phyloP scores from a whole-genome alignment of 1,140 invertebrate species.

The Lethocerus indicus region DNA sequence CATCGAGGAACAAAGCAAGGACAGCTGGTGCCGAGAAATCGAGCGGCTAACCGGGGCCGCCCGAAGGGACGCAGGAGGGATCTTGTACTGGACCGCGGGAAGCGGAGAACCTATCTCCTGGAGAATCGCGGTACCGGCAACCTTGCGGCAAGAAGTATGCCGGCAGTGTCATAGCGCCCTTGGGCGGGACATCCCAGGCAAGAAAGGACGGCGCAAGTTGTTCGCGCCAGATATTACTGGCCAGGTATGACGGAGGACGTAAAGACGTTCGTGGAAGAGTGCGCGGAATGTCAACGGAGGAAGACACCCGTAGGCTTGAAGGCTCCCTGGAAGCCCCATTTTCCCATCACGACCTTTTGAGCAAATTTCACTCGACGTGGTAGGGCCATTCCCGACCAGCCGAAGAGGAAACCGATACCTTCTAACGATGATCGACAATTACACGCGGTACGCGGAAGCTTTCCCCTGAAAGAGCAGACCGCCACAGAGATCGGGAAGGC shows the following conservation, averaged over 20 bases:
- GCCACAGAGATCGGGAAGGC: slow-evolving; percentile 22
- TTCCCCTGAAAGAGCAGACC: slow-evolving; percentile 21
- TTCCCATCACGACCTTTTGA: not conserved
- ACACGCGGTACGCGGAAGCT: slow-evolving; percentile 14
- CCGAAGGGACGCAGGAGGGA: too few species aligned
- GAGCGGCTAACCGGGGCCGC: too few species aligned
- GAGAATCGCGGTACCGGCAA: not conserved
- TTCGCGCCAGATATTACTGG: slow-evolving; percentile 15
- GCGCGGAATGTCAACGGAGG: slow-evolving; percentile 12
- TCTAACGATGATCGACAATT: slow-evolving; percentile 3
- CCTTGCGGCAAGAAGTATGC: not conserved
- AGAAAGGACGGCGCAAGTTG: slow-evolving; percentile 9
- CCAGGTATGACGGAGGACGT: slow-evolving; percentile 14
- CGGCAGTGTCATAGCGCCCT: not conserved
- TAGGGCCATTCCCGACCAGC: not conserved
- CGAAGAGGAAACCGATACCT: not conserved
- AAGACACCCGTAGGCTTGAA: slow-evolving; percentile 12
- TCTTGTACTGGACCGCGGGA: too few species aligned
- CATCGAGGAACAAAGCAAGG: too few species aligned
- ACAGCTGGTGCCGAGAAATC: too few species aligned
- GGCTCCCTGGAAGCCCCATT: slow-evolving; percentile 1
- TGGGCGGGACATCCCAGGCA: slow-evolving; percentile 16
- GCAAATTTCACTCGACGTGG: slow-evolving; percentile 7
- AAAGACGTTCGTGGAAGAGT: slow-evolving; percentile 11
- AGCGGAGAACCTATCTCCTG: too few species aligned